Evolutionary conservation across 2,797 vertebrate genomes (phyloP), one percentile per base, ranked within the genome.

Genomic region (Gymnopithys bicolor): DNA sequence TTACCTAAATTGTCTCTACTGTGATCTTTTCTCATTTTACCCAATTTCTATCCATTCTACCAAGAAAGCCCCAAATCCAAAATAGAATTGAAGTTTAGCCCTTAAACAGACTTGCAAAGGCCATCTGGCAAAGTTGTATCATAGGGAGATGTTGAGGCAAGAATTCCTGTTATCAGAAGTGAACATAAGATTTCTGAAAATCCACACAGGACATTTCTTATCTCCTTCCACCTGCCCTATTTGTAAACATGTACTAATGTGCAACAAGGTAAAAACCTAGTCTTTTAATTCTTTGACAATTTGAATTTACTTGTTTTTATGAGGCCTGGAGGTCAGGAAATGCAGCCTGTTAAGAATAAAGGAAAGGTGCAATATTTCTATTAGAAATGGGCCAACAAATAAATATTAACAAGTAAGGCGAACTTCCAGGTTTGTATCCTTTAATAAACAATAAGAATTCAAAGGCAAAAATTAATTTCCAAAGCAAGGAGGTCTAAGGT

Each of bases 211-310:
- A 35, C 2, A 10, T 49, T 77, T 82, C 11, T 86, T 87, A 35
- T 32, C 5, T 2, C 9, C 4, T 64, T 91, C 53, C 9, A 41
- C 23, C 8, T 0, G 0, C 5, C 6, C 7, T 58, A 1, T 52
- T 89, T 70, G 11, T 8, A 15, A 22, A 69, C 66, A 49, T 6
- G 5, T 39, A 22, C 39, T 66, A 15, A 51, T 71, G 5, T 46
- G 27, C 66, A 71, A 5, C 8, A 33, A n/a, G 28, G 3, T 62
- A 68, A 21, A 71, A 58, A n/a, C 5, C 5, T 7, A 18, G 24
- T 16, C 9, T 19, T 19, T 5, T 21, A 9, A 37, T 11, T 35
- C 3, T 23, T 60, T 43, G 37, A 43, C 13, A 77, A 5, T 80
- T 53, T 82, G 19, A 67, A 56, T 74, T 84, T 63, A 32, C 7